phyloP scores from a whole-genome alignment of 2,888 invertebrate species.

The Rosalia funebris region DNA sequence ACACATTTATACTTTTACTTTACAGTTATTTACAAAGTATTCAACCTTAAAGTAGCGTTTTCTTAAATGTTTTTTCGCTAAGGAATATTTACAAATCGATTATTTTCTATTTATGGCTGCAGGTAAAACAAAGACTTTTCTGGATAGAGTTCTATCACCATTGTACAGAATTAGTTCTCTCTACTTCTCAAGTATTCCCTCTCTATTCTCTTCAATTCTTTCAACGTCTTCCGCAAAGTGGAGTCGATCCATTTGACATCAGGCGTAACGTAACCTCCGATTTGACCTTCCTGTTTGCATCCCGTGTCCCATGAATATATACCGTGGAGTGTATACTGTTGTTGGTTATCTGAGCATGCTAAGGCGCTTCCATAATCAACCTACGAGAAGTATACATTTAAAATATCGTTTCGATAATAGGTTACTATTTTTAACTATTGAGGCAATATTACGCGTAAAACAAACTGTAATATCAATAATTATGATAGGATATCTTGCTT shows the following conservation, averaged over 20 bases:
- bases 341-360: constrained; percentile 78
- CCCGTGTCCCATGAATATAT: constrained; percentile 83
- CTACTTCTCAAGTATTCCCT: constrained; percentile 42
- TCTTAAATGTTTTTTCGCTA: too few species aligned
- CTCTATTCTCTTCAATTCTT: constrained; percentile 58
- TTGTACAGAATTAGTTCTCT: constrained; percentile 13
- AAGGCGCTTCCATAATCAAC: constrained; percentile 83
- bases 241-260: constrained; percentile 64
- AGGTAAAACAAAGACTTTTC: background rate
- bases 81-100: background rate
- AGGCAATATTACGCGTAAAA: too few species aligned
- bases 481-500: too few species aligned
- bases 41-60: too few species aligned
- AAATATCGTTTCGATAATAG: background rate
- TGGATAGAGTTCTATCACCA: background rate
- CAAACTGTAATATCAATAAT: too few species aligned
- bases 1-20: constrained; percentile 31
- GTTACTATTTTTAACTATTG: too few species aligned
- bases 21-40: constrained; percentile 36
- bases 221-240: constrained; percentile 58
- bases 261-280: constrained; percentile 63
- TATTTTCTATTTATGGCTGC: background rate
- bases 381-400: constrained; percentile 41
- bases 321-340: constrained; percentile 76
- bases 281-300: constrained; percentile 64